Percentiles rank a stretch among this genome's conserved stretches.
Conservation (phyloP, 2,888 invertebrate species). For the Noctua fimbriata region DNA sequence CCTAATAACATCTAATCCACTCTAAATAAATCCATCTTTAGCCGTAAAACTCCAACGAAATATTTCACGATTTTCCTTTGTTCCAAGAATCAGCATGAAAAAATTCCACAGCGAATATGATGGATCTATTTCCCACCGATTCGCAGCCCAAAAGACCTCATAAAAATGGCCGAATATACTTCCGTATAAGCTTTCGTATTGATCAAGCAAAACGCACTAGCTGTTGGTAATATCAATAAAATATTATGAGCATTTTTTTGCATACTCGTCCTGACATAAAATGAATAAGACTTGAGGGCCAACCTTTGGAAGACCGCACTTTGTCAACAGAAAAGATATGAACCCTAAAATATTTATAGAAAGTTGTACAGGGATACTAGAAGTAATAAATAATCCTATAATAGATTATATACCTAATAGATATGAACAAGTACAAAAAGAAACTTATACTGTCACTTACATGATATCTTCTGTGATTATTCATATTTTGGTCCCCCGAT, state of each 20-base stretch:
- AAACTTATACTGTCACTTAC: too few relatives aligned
- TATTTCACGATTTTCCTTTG: conserved; percentile 30
- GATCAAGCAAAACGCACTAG: conserved; percentile 59
- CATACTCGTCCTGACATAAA: conserved; percentile 60
- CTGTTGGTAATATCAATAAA: conserved; percentile 72
- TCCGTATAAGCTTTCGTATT: conserved; percentile 42
- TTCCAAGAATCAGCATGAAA: conserved; percentile 21
- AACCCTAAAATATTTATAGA: neutral
- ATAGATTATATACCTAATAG: neutral
- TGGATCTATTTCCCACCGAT: conserved; percentile 46
- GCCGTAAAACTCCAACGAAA: neutral
- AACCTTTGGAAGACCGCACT: conserved; percentile 29
- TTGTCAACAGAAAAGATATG: conserved; percentile 41
- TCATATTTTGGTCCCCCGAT: too few relatives aligned
- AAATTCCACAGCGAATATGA: conserved; percentile 24
- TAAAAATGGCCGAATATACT: conserved; percentile 55
- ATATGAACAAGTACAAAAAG: too few relatives aligned
- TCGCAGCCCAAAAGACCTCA: conserved; percentile 40
- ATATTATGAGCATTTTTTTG: conserved; percentile 71
- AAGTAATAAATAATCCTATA: neutral
- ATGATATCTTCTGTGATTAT: too few relatives aligned
- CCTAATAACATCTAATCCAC: neutral
- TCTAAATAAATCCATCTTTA: neutral
- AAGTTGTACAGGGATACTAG: conserved; percentile 1
- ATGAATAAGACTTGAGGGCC: conserved; percentile 58